phyloP scores from a whole-genome alignment of 2,888 invertebrate genomes.

The Drosophila siamana region DNA sequence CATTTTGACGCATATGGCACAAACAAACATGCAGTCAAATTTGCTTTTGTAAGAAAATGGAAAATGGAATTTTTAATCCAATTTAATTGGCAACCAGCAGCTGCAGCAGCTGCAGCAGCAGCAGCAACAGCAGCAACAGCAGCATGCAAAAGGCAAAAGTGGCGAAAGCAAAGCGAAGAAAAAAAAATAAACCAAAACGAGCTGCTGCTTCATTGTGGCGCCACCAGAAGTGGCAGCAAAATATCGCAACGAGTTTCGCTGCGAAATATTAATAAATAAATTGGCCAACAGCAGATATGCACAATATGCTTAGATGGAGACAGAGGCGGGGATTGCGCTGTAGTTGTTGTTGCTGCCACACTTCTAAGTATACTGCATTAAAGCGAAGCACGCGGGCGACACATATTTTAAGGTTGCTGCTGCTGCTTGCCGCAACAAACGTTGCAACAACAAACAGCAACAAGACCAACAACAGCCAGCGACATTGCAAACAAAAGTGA shows the following conservation, averaged over 20 bases:
- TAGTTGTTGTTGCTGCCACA: constrained; percentile 10
- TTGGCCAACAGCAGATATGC: constrained; percentile 50
- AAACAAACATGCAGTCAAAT: constrained; percentile 42
- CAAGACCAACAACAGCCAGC: constrained; percentile 12
- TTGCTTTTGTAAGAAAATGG: constrained; percentile 67
- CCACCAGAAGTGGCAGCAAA: constrained; percentile 36
- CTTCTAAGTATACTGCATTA: constrained; percentile 43
- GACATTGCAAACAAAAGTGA: constrained; percentile 31
- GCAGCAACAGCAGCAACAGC: background rate
- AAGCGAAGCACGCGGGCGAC: constrained; percentile 67
- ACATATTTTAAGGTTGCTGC: constrained; percentile 59
- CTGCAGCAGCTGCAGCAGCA: no score
- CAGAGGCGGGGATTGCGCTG: background rate
- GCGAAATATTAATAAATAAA: constrained; percentile 69
- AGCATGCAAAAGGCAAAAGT: constrained; percentile 2
- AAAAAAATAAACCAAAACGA: constrained; percentile 35
- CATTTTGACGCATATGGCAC: constrained; percentile 65
- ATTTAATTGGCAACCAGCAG: constrained; percentile 69
- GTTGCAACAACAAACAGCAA: constrained; percentile 29
- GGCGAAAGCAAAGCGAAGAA: background rate
- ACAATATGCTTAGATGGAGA: constrained; percentile 38
- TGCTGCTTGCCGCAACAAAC: constrained; percentile 47
- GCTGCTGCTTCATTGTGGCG: constrained; percentile 47
- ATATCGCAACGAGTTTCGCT: constrained; percentile 26
- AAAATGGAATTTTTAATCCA: constrained; percentile 82